phyloP scores from a whole-genome alignment of 1,140 invertebrate species.

The Atopsyche davidsoni region DNA sequence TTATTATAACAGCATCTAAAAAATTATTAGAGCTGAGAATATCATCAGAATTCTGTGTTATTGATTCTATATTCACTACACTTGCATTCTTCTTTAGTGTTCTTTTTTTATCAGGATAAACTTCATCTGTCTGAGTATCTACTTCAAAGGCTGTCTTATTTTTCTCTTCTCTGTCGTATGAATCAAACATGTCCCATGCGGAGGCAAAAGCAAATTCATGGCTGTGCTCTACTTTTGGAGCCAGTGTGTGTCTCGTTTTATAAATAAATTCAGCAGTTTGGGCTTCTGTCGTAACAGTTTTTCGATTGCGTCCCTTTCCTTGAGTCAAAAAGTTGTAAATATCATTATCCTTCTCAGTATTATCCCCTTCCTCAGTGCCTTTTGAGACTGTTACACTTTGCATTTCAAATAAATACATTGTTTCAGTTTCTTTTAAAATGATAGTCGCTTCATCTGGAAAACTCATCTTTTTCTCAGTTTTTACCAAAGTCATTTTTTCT shows the following conservation, averaged over 20 bases:
- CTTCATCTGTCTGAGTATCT: neutral
- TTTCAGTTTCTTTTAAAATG: slow-evolving; percentile 59
- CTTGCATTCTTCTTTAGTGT: no score
- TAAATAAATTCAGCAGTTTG: slow-evolving; percentile 55
- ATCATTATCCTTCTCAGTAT: slow-evolving; percentile 55
- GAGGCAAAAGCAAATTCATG: slow-evolving; percentile 59
- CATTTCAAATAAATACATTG: slow-evolving; percentile 57
- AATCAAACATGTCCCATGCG: slow-evolving; percentile 68
- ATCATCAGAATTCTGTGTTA: no score
- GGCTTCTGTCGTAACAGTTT: slow-evolving; percentile 55
- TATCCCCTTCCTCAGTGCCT: slow-evolving; percentile 49
- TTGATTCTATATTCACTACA: no score
- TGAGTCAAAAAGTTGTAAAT: slow-evolving; percentile 57
- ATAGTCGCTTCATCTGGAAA: slow-evolving; percentile 53
- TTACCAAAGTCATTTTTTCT: no score
- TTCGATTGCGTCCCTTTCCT: slow-evolving; percentile 56
- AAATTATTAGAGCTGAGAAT: no score
- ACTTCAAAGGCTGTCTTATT: slow-evolving; percentile 1
- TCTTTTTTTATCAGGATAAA: no score
- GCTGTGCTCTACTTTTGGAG: slow-evolving; percentile 45
- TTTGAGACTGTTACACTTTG: slow-evolving; percentile 55
- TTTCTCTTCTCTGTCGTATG: slow-evolving; percentile 40
- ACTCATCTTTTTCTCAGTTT: slow-evolving; percentile 7
- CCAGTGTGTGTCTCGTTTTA: slow-evolving; percentile 56
- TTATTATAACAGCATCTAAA: slow-evolving; percentile 53